Evolutionary conservation across 2,888 invertebrate species (phyloP), one percentile per base, ranked within the genome.

Genomic region (Chromoteleia sp.): DNA sequence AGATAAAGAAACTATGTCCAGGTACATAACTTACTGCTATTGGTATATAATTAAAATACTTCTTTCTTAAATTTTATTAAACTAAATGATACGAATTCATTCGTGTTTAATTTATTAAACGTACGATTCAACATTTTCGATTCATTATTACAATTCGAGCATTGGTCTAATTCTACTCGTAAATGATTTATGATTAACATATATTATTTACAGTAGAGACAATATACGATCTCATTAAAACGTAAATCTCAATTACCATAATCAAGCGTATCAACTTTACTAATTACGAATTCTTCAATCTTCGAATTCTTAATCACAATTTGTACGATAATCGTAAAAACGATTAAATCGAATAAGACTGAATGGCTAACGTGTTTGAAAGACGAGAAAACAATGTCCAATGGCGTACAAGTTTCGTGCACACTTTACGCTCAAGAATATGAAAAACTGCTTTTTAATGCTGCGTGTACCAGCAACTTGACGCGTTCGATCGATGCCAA

Each of bases 401-500:
- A 61, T 50, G 41, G 14, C 17, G 52, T 70, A 68, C 54, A 48
- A 59, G 68, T 70, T 70, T 70, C n/a, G 48, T 48, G 61, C 54
- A 61, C 54, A 56, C 54, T 77, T 70, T 48, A 33, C 29, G 45
- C n/a, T 29, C n/a, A 39, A 21, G 63, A 61, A 70, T 78, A 78
- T 65, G 70, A 77, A 77, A 71, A 65, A 71, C 77, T 71, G 65
- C 78, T 71, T 78, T 71, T 78, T 67, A 78, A 78, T 77, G 56
- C 39, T 52, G 76, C 54, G 45, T 59, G 56, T 65, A 71, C 43
- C 43, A 70, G 58, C 58, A 59, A 45, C 61, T 74, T 80, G 54
- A 80, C 74, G 80, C 80, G 71, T 43, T 63, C 58, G 71, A 68
- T 48, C 70, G 54, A 48, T 74, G 80, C 70, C 50, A 75, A 80